Conservation (phyloP, 2,113 vertebrate species). For the Amphiprion percula region DNA sequence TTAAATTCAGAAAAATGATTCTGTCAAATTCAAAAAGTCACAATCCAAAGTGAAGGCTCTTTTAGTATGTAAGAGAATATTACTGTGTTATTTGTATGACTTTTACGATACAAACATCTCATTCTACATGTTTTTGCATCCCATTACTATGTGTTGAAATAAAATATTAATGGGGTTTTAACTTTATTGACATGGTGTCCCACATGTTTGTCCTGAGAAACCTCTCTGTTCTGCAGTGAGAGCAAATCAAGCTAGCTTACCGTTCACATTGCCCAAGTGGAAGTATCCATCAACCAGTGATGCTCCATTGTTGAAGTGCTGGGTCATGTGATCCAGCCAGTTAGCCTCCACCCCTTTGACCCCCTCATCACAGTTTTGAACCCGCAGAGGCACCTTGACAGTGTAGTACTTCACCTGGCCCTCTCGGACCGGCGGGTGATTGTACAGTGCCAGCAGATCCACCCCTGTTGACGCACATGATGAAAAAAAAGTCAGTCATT, state of each 20-base stretch:
- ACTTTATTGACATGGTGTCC: too few species aligned
- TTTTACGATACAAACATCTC: background rate
- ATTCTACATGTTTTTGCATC: background rate
- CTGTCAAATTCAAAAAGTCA: background rate
- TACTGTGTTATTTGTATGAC: background rate
- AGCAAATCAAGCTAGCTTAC: constrained; percentile 71
- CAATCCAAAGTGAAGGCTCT: background rate
- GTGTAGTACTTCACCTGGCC: constrained; percentile 91
- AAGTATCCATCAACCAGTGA: constrained; percentile 94
- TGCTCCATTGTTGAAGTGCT: constrained; percentile 97
- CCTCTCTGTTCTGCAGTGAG: too few species aligned
- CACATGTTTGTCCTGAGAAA: background rate
- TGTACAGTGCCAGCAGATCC: constrained; percentile 93
- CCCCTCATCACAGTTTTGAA: constrained; percentile 88
- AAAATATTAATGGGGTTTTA: too few species aligned
- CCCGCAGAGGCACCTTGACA: constrained; percentile 92
- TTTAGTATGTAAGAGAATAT: background rate
- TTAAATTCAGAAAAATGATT: background rate
- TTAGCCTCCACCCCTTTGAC: constrained; percentile 92
- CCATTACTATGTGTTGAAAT: background rate
- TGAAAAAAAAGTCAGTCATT: background rate
- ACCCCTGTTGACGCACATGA: constrained; percentile 80
- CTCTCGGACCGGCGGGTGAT: constrained; percentile 88
- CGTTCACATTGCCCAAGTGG: constrained; percentile 88
- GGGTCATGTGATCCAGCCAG: constrained; percentile 98